Evolutionary conservation across 1,140 invertebrate genomes (phyloP), one percentile per base, ranked within the genome.

Genomic region (Aleiodes sp.): DNA sequence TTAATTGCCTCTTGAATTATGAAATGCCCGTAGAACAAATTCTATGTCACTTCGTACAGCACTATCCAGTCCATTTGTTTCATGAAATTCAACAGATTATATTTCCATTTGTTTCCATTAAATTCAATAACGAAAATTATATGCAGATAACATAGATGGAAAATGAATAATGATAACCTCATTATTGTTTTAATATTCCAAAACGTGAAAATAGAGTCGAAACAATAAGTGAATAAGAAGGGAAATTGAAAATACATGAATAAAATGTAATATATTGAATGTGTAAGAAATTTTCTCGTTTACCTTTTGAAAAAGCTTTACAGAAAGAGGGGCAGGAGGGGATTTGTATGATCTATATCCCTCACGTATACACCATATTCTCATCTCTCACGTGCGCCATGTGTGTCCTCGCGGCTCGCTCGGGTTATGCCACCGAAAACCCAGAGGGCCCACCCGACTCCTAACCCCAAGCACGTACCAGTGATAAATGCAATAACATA

Each of bases 401-500:
- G 57, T 69, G 70, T 65, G 52, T 70, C 41, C 26, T 59, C 39
- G 46, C 67, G 62, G 16, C 21, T 59, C 14, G 4, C 6, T 52
- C 35, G 43, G 12, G 16, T 35, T 33, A 68, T 33, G 21, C 31
- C n/a, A n/a, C 52, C 37, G 35, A 70, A 63, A 70, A 63, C 10
- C 52, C 59, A 14, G 37, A 24, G 33, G 57, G 28, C 24, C 9
- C 33, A n/a, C 56, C 12, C 43, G 35, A 52, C 60, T 43, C 29
- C 28, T 14, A 72, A 80, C 60, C 66, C 76, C 26, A 46, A 63
- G 72, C 82, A 82, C 81, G 81, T 82, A 78, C 64, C 19, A 60
- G 76, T 79, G 82, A 82, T 80, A 82, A 82, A 83, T 82, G 82
- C 78, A 82, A 83, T 82, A 81, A 80, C 79, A 74, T 82, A 82